Conservation (phyloP, 2,113 vertebrate genomes). For the Hydropotes inermis region DNA sequence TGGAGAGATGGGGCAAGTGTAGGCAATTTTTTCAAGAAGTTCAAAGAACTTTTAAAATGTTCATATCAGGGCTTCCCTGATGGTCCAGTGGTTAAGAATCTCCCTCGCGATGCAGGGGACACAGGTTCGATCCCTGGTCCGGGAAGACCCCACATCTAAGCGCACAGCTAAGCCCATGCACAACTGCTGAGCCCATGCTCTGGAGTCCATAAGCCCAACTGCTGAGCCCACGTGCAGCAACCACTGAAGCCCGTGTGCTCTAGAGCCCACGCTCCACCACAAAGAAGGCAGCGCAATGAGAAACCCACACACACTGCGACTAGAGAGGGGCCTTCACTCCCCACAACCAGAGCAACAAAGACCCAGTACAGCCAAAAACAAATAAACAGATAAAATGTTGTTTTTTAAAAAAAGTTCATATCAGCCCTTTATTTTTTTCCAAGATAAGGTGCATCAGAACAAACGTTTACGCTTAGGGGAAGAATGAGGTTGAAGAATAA, state of each 20-base stretch:
- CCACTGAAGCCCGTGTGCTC: background rate
- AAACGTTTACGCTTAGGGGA: background rate
- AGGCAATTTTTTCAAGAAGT: background rate
- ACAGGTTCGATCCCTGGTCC: background rate
- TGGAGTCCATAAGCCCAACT: background rate
- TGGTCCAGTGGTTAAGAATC: background rate
- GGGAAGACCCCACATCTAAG: background rate
- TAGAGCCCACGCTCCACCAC: background rate
- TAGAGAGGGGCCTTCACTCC: background rate
- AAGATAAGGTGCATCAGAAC: background rate
- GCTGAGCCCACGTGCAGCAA: background rate
- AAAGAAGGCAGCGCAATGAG: background rate
- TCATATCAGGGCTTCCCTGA: background rate
- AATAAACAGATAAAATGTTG: background rate
- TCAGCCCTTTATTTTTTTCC: background rate
- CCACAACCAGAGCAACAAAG: background rate
- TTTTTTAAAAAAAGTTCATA: background rate
- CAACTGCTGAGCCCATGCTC: background rate
- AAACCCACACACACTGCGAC: accelerated
- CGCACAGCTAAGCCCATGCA: background rate
- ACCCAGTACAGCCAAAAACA: background rate
- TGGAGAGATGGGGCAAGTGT: background rate
- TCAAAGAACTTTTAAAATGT: background rate
- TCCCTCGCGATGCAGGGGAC: background rate
- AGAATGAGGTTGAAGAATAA: background rate